Evolutionary conservation across 2,888 invertebrate species (phyloP).

Genomic region (Pteria penguin): DNA sequence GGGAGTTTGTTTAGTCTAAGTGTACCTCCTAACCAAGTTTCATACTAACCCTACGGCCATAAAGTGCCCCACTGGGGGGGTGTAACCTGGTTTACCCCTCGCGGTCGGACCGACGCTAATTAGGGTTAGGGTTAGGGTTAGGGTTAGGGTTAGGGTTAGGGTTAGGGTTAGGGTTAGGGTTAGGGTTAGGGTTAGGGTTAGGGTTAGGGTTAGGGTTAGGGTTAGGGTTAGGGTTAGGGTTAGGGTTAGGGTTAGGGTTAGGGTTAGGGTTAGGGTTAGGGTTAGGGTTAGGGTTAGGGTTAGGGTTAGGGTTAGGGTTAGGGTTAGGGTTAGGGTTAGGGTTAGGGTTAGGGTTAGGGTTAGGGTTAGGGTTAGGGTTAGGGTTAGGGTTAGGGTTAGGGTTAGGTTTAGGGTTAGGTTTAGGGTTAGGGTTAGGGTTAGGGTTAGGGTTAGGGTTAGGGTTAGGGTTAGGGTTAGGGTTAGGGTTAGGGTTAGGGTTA

Average conservation of each 20-base stretch:
- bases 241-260: conserved; percentile 50
- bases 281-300: conserved; percentile 57
- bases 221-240: conserved; percentile 28
- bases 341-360: conserved; percentile 35
- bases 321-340: conserved; percentile 46
- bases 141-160: conserved; percentile 40
- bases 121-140: conserved; percentile 44
- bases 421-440: conserved; percentile 33
- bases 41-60: no score
- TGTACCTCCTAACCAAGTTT: no score
- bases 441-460: conserved; percentile 29
- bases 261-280: conserved; percentile 50
- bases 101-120: no score
- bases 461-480: conserved; percentile 38
- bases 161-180: conserved; percentile 34
- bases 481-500: conserved; percentile 14
- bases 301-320: conserved; percentile 49
- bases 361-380: conserved; percentile 38
- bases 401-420: conserved; percentile 24
- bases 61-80: no score
- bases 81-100: no score
- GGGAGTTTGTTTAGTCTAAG: no score
- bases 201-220: conserved; percentile 38
- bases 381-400: conserved; percentile 38
- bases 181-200: conserved; percentile 38